Evolutionary conservation across 2,113 vertebrate genomes (phyloP).

Genomic region (Cyanoderma ruficeps): DNA sequence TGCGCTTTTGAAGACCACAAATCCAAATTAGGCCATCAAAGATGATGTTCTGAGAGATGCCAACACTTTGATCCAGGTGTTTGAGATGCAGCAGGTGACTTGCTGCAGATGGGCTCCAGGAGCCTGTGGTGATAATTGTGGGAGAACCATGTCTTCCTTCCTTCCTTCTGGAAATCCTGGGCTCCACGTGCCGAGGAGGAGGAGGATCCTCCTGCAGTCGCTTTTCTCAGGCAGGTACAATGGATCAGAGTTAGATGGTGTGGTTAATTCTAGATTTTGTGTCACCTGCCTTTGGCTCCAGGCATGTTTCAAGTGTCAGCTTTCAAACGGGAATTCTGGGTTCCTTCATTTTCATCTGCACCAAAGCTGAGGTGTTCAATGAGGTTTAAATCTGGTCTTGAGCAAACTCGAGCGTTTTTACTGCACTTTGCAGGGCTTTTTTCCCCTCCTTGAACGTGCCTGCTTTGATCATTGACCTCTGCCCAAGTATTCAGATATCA

Average conservation of each 20-base stretch:
- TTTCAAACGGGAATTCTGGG: constrained; percentile 5
- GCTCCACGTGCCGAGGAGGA: not conserved
- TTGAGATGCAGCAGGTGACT: not conserved
- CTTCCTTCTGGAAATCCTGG: not conserved
- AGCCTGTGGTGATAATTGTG: not conserved
- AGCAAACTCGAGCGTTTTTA: constrained; percentile 30
- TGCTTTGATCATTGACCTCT: constrained; percentile 67
- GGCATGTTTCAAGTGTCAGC: not conserved
- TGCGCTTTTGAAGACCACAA: not conserved
- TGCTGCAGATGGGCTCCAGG: not conserved
- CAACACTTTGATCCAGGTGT: not conserved
- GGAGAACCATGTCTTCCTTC: not conserved
- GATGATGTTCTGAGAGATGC: not conserved
- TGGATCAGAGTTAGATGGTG: not conserved
- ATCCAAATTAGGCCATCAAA: not conserved
- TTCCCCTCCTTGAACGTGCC: not conserved
- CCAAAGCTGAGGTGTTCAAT: not conserved
- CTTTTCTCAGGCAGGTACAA: not conserved
- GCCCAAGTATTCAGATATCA: constrained; percentile 51
- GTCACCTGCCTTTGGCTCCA: not conserved
- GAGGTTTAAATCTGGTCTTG: constrained; percentile 42
- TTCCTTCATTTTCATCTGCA: constrained; percentile 4
- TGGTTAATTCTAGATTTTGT: constrained; percentile 21
- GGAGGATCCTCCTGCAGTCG: not conserved
- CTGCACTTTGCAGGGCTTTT: constrained; percentile 15